Conservation (phyloP, 2,797 vertebrate species). For the Falco biarmicus region DNA sequence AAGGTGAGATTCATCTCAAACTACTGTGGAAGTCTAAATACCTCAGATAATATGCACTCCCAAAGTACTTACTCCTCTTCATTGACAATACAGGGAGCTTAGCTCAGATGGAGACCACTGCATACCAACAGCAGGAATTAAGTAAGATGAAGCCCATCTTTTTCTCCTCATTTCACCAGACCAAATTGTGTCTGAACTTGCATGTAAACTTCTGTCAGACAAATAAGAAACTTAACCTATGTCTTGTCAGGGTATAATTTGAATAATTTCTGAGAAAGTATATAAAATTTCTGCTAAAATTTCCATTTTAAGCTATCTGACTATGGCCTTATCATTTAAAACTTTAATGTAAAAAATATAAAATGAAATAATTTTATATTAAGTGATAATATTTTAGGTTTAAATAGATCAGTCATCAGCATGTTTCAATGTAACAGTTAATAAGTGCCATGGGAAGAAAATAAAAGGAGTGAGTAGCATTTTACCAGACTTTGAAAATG, state of each 20-base stretch:
- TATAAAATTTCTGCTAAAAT: background rate
- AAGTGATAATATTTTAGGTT: background rate
- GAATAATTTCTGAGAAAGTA: background rate
- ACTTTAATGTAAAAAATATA: background rate
- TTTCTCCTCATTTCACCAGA: background rate
- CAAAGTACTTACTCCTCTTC: background rate
- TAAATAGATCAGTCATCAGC: background rate
- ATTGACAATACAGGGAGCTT: background rate
- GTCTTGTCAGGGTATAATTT: background rate
- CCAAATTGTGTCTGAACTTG: background rate
- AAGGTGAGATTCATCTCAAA: background rate
- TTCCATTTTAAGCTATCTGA: background rate
- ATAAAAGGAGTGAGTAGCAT: background rate
- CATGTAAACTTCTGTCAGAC: background rate
- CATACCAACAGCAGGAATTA: background rate
- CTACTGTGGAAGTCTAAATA: background rate
- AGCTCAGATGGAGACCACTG: background rate
- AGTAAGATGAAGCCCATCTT: background rate
- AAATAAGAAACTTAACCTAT: background rate
- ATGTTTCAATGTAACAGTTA: background rate
- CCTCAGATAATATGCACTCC: background rate
- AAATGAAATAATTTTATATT: background rate
- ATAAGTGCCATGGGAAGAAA: background rate
- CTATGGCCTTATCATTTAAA: background rate
- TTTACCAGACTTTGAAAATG: background rate